A percentile compares a stretch with the other conserved stretches of the same genome.
Conservation (phyloP, 1,140 invertebrate species). For the Bombus polaris region DNA sequence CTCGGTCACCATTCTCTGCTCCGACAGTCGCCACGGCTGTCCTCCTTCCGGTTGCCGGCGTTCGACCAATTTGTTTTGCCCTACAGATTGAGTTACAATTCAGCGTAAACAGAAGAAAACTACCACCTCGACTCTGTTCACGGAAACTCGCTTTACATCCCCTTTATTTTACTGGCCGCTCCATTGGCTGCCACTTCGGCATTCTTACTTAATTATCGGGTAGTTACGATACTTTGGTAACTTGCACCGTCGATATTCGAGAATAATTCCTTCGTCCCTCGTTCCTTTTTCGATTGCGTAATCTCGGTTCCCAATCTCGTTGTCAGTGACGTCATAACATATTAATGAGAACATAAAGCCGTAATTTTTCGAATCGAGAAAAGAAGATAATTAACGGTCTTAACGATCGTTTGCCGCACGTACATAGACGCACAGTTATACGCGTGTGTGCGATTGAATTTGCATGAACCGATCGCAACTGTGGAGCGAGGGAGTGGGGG, state of each 20-base stretch:
- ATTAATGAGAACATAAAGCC: constrained; percentile 51
- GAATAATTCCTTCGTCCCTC: constrained; percentile 34
- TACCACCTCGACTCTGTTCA: constrained; percentile 44
- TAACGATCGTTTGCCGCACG: background rate
- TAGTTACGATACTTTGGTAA: constrained; percentile 69
- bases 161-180: constrained; percentile 68
- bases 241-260: constrained; percentile 52
- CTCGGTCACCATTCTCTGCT: constrained; percentile 42
- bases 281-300: background rate
- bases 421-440: background rate
- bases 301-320: constrained; percentile 13
- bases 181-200: constrained; percentile 65
- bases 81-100: constrained; percentile 70
- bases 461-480: background rate
- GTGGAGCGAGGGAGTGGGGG: background rate
- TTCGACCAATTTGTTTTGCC: constrained; percentile 48
- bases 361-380: constrained; percentile 31
- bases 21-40: constrained; percentile 13
- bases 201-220: constrained; percentile 69
- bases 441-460: background rate
- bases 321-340: constrained; percentile 12
- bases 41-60: constrained; percentile 26
- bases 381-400: constrained; percentile 38
- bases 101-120: constrained; percentile 69
- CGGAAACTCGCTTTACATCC: constrained; percentile 65